Evolutionary conservation across 2,113 vertebrate genomes (phyloP), one percentile per base, ranked within the genome.

Genomic region (Oxyruncus cristatus): DNA sequence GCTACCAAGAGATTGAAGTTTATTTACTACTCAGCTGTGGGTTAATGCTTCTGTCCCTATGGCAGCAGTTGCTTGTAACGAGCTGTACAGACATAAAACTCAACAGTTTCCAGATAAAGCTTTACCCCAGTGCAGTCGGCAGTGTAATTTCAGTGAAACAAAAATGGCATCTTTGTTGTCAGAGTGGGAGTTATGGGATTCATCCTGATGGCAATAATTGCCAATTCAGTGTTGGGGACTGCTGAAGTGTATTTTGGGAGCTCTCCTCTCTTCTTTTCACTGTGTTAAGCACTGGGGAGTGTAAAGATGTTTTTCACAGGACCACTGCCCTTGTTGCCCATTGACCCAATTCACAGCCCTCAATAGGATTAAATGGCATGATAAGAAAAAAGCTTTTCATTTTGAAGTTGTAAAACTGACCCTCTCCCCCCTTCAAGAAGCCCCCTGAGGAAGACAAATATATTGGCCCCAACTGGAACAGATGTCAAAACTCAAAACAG

Each of bases 331-430:
- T 73, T 85, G 73, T 93, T 41, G 89, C 56, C 85, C 22, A 88
- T 23, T 76, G 71, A 85, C 18, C 37, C 85, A 75, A 33, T 90
- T 95, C 95, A 85, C 55, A 59, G 83, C 49, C 82, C 88, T 86
- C 90, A 50, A 63, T 11, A 94, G 85, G 72, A 95, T 84, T 89
- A 94, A 86, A 91, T 50, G 42, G 55, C 52, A 80, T 10, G 86
- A 96, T 96, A 96, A 96, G 83, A 92, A 95, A 76, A 73, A 92
- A 74, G 44, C n/a, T 95, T 93, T 95, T 52, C 81, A 82, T 94
- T 94, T 88, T 80, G 39, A 84, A 82, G 88, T 50, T 88, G 67
- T 93, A 93, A 93, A 94, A 94, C 46, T 42, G 93, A 89, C 52
- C 50, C 20, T 87, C 66, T 91, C 52, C 22, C 41, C 13, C 2